Evolutionary conservation across 2,797 vertebrate genomes (phyloP).

Genomic region (Nannoperca australis): DNA sequence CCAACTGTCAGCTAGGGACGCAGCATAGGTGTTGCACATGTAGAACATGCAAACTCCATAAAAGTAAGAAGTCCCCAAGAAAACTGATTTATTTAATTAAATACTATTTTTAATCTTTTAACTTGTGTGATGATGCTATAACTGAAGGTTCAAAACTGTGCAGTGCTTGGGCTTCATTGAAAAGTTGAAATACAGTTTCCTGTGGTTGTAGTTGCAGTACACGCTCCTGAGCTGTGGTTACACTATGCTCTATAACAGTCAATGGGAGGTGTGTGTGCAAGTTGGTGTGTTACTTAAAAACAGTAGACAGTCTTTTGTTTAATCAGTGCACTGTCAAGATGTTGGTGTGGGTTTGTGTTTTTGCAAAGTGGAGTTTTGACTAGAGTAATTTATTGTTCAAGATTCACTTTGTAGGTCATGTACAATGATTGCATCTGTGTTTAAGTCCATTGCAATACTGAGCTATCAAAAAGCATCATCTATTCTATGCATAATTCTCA

Average conservation of each 20-base stretch:
- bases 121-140: not conserved
- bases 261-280: slow-evolving; percentile 55
- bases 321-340: slow-evolving; percentile 8
- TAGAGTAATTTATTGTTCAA: not conserved
- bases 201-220: slow-evolving; percentile 74
- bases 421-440: not conserved
- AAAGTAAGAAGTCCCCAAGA: not conserved
- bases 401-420: not conserved
- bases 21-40: not conserved
- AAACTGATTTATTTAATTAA: not conserved
- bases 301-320: not conserved
- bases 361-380: not conserved
- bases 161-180: slow-evolving; percentile 32
- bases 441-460: not conserved
- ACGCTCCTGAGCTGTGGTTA: slow-evolving; percentile 73
- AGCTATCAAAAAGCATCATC: not conserved
- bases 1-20: slow-evolving; percentile 37
- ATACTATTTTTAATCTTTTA: not conserved
- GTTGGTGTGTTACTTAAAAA: slow-evolving; percentile 28
- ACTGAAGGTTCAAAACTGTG: slow-evolving; percentile 16
- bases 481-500: not conserved
- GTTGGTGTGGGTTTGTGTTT: slow-evolving; percentile 1
- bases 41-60: not conserved
- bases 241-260: slow-evolving; percentile 63
- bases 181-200: slow-evolving; percentile 75